Evolutionary conservation across 1,140 invertebrate species (phyloP), one percentile per base, ranked within the genome.

Genomic region (Drosophila repletoides): DNA sequence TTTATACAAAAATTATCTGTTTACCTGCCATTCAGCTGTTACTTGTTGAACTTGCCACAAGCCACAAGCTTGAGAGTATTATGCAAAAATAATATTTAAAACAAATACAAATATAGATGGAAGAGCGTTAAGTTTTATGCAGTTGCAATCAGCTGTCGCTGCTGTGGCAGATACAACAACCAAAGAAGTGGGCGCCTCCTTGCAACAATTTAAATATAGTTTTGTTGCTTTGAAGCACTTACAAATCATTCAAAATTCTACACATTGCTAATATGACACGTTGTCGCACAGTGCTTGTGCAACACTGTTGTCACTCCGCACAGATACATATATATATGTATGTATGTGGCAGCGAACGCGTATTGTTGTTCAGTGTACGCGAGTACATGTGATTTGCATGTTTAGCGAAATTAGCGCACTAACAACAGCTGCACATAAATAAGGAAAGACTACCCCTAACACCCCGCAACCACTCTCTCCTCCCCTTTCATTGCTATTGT

Each of bases 231-330:
- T n/a, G n/a, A n/a, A n/a, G 40, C 72, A 83, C 79, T 86, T 86
- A 74, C 70, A 83, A 84, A 83, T 83, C 79, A 83, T 83, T 83
- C 70, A 86, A 83, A 83, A 83, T 83, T 83, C 79, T 86, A 83
- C 80, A 83, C 79, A 71, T 84, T 64, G 79, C 80, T 84, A 74
- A 83, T 83, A 72, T 74, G 74, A 84, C 71, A 83, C 71, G 79
- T 77, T 83, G 60, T 74, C 79, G 33, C 65, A n/a, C n/a, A 63
- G n/a, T 46, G 40, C 34, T 56, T 49, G 38, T 53, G 49, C 58
- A n/a, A n/a, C 67, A 71, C 52, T 81, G 61, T 81, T 64, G 77
- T 72, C 49, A 21, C 14, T 15, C n/a, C n/a, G n/a, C n/a, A 9
- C 31, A 38, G 45, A 45, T 26, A 46, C 48, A 52, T 64, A 29